These are phyloP conservation scores for Drosophila subpulchrella DNA, from an alignment of 1,140 invertebrate genomes.

Conservation along the genomic window DNA sequence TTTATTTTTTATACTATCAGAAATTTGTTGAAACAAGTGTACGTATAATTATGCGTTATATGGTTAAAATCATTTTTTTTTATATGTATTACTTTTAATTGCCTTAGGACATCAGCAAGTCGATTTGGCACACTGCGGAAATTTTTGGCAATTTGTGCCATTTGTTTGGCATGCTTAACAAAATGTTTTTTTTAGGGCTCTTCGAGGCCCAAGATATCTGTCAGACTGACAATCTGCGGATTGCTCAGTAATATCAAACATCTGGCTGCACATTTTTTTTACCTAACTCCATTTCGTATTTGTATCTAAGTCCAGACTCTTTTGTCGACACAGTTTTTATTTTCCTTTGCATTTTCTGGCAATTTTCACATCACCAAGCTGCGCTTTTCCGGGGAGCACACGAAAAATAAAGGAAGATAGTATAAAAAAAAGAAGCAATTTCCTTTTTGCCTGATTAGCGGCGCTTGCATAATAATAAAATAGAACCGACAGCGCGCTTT, in stretches of 20 bases:
- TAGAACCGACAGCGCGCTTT: slow-evolving; percentile 23
- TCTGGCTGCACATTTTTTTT: slow-evolving; percentile 56
- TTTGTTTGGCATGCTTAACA: slow-evolving; percentile 52
- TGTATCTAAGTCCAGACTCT: slow-evolving; percentile 11
- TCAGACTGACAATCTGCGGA: slow-evolving; percentile 7
- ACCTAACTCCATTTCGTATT: slow-evolving; percentile 3
- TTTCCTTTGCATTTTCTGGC: slow-evolving; percentile 6
- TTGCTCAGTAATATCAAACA: slow-evolving; percentile 31
- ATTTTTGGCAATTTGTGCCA: slow-evolving; percentile 18
- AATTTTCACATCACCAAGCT: slow-evolving; percentile 70
- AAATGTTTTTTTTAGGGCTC: slow-evolving; percentile 52
- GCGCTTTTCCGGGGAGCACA: slow-evolving; percentile 21
- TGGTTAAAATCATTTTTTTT: too few species aligned
- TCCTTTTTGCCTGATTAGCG: slow-evolving; percentile 49
- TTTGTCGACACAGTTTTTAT: slow-evolving; percentile 42
- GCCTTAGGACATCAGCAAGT: background rate
- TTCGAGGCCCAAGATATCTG: slow-evolving; percentile 17
- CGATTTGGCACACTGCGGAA: background rate
- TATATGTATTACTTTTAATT: background rate
- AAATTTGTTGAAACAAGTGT: too few species aligned
- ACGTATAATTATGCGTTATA: too few species aligned
- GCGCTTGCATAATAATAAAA: slow-evolving; percentile 62
- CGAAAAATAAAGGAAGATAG: slow-evolving; percentile 7
- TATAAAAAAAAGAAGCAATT: slow-evolving; percentile 11
- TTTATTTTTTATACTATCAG: too few species aligned